Base-by-base conservation (phyloP, 2,797 vertebrate species). In the Chelidonichthys spinosus region DNA sequence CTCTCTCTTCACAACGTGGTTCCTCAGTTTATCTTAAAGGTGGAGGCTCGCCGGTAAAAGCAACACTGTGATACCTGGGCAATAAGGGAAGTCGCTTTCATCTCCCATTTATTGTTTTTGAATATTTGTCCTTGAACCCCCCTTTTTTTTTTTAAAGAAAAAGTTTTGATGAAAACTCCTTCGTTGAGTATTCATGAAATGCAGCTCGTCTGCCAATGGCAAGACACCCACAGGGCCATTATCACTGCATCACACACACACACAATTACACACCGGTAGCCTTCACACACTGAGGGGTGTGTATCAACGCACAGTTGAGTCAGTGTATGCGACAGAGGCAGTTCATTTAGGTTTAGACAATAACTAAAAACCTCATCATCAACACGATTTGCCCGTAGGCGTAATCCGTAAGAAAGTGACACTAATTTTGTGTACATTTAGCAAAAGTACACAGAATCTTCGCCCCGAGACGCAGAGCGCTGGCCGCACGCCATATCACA, bases 121-220 rank as follows among this genome's bases (percentile, higher is more conserved):
- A 79, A 67, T 87, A 79, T 89, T 87, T 85, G 79, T 85, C 86
- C 83, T 87, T 83, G 72, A 89, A 87, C 59, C 64, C 7, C 17
- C 36, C 36, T 54, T 55, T 36, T 54, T 78, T 68, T 88, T 36
- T 82, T 79, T 70, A 15, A 78, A 83, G 72, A 82, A 83, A 90
- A 89, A 84, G 79, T 91, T 92, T 82, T 79, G 81, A 90, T 88
- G 69, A 89, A 25, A 91, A 81, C 72, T 68, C 47, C 58, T 88
- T 89, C 74, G 89, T 90, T 92, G 84, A 81, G 85, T 90, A 93
- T 94, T 93, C 89, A 91, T 93, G 86, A 88, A 92, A 91, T 90
- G 85, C 90, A 82, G 83, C 77, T 60, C 71, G 72, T 85, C 89
- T 89, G 90, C 89, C 90, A 90, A 86, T 87, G 82, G 85, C 82